Base-by-base conservation (phyloP, 1,140 invertebrate species). In the Whitmania pigra region DNA sequence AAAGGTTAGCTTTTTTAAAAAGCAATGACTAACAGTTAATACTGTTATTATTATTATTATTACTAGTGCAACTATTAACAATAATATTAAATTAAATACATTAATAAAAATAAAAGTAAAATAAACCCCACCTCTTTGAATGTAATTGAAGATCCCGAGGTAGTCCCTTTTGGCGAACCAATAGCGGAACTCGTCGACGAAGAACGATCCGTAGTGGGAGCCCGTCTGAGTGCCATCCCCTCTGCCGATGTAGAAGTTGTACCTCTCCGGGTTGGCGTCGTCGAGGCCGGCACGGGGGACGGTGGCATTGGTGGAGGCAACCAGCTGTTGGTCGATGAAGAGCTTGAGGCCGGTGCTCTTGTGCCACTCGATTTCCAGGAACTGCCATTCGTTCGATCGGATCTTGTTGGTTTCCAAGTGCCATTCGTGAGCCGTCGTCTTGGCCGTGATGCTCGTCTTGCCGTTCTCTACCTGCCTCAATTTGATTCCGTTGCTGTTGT, bases 171-270 rank as follows among this genome's bases (percentile, higher is more conserved):
- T 74, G 17, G 76, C 78, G 72, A 80, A 78, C 80, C 80, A 81
- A 25, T 80, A 76, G 67, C 81, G 77, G 75, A 81, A 67, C 49
- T 82, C 79, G 74, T 81, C 81, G 18, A 80, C 71, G 29, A 76
- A 75, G 73, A 80, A 76, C 29, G 76, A 74, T 3, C 77, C 78
- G 40, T 75, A 74, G n/a, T 27, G 36, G 43, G 27, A 29, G 36
- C 67, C 29, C 22, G 29, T 53, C 17, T 49, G 36, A 7, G 67
- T 40, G 43, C 66, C 63, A 22, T 74, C 73, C 0, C 71, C 70
- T 57, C 73, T 40, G 17, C 73, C 73, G 17, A 74, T 27, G 71
- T 72, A 74, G 71, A 74, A 74, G 20, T 29, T 74, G 77, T 68
- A 75, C 76, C 27, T 71, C 60, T 49, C 71, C 29, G 66, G 73